Conservation (phyloP, 2,113 vertebrate genomes). For the Centrocercus urophasianus region DNA sequence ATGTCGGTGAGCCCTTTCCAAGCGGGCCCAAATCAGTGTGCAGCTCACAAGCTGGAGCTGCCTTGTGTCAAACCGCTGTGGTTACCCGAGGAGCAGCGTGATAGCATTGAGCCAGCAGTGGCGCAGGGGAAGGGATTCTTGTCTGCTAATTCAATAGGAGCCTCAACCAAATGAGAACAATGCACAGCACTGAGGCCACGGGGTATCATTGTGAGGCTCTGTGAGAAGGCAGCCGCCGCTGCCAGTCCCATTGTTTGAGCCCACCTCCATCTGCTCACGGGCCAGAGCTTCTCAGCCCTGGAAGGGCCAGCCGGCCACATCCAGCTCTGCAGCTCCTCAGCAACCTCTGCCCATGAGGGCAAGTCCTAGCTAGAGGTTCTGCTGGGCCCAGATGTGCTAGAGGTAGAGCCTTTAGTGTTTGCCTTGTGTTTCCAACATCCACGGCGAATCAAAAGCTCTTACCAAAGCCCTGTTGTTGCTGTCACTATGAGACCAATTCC, state of each 20-base stretch:
- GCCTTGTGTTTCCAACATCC: not conserved
- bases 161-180: not conserved
- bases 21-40: not conserved
- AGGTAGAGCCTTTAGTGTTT: not conserved
- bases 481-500: constrained; percentile 53
- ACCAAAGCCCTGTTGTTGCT: constrained; percentile 53
- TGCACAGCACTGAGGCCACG: fast-evolving
- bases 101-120: fast-evolving
- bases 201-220: not conserved
- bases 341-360: fast-evolving
- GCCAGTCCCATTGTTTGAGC: not conserved
- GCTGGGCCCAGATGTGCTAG: too few species aligned
- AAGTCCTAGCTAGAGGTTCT: fast-evolving
- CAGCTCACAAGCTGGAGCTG: not conserved
- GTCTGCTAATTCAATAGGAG: not conserved
- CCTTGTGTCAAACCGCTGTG: not conserved
- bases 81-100: not conserved
- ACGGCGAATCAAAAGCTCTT: not conserved
- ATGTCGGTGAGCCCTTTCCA: not conserved
- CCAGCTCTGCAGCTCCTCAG: fast-evolving
- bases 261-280: fast-evolving
- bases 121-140: not conserved
- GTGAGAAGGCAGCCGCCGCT: fast-evolving
- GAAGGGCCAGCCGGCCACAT: fast-evolving
- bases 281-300: not conserved